phyloP scores from a whole-genome alignment of 2,113 vertebrate genomes.

The Erythrocercus mccallii region DNA sequence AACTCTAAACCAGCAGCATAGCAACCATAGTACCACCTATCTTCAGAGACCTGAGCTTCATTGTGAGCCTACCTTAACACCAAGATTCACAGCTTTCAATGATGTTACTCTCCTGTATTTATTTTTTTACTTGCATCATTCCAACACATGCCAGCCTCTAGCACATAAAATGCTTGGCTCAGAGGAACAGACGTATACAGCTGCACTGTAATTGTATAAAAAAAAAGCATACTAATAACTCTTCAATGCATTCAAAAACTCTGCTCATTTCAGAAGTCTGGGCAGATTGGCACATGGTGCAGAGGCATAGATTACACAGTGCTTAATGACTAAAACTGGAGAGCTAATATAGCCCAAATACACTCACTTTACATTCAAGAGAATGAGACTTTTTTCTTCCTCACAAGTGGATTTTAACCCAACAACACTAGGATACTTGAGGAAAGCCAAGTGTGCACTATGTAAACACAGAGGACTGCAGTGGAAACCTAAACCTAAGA shows the following conservation, averaged over 20 bases:
- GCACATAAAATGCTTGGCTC: slow-evolving; percentile 56
- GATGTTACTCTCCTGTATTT: slow-evolving; percentile 8
- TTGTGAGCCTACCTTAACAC: slow-evolving; percentile 7
- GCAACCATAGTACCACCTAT: background rate
- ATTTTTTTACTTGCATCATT: slow-evolving; percentile 52
- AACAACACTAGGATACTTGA: background rate
- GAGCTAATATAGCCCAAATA: background rate
- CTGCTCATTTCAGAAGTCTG: background rate
- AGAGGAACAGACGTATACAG: slow-evolving; percentile 57
- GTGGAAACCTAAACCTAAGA: background rate
- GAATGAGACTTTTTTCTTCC: background rate
- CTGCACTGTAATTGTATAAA: slow-evolving; percentile 62
- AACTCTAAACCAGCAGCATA: background rate
- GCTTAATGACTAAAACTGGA: background rate
- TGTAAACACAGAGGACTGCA: background rate
- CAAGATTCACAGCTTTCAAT: slow-evolving; percentile 7
- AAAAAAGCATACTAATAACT: slow-evolving; percentile 38
- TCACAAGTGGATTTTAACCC: slow-evolving; percentile 18
- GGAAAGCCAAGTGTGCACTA: background rate
- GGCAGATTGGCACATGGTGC: slow-evolving; percentile 38
- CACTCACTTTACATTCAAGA: background rate
- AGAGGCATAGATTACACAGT: background rate
- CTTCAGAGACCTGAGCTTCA: background rate
- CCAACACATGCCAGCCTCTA: slow-evolving; percentile 52
- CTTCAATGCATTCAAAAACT: slow-evolving; percentile 40